These are phyloP conservation scores for Cliona cf. orientalis DNA, from an alignment of 37 sponge, comb jelly and placozoan genomes.

Conservation along the genomic window DNA sequence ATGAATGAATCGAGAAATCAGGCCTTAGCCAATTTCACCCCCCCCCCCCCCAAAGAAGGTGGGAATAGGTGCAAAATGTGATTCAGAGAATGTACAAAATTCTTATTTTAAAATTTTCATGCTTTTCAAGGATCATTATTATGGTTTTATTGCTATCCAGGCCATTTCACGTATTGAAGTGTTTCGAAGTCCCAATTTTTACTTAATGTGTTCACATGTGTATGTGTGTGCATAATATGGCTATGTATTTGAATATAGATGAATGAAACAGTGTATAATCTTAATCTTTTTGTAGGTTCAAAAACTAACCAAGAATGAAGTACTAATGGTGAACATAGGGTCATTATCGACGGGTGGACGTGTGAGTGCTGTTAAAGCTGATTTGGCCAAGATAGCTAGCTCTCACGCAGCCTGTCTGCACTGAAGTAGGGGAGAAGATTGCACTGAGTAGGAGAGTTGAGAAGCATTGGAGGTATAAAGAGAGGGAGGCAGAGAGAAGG, in stretches of 20 bases:
- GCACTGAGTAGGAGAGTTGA: constrained; percentile 95
- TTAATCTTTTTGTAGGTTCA: constrained; percentile 74
- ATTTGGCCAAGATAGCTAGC: constrained; percentile 91
- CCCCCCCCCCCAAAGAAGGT: too few relatives aligned
- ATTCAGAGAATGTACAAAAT: too few relatives aligned
- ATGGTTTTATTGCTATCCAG: too few relatives aligned
- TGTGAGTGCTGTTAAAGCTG: constrained; percentile 93
- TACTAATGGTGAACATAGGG: constrained; percentile 97
- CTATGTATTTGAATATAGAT: neutral
- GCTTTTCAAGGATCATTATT: too few relatives aligned
- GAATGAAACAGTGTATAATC: too few relatives aligned
- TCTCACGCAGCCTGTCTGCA: constrained; percentile 94
- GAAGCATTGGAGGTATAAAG: constrained; percentile 97
- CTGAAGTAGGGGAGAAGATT: constrained; percentile 96
- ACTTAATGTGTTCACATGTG: neutral
- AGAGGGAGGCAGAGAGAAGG: too few relatives aligned
- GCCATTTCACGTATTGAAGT: too few relatives aligned
- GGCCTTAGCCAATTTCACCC: too few relatives aligned
- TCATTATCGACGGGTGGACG: constrained; percentile 94
- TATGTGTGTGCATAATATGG: neutral
- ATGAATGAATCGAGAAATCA: too few relatives aligned
- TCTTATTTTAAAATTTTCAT: too few relatives aligned
- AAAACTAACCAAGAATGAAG: constrained; percentile 89
- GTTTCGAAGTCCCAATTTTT: neutral
- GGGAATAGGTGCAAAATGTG: too few relatives aligned